Percentiles rank a stretch among this genome's conserved stretches.
Evolutionary conservation across 2,797 vertebrate genomes (phyloP).

Genomic region (Smutsia gigantea): DNA sequence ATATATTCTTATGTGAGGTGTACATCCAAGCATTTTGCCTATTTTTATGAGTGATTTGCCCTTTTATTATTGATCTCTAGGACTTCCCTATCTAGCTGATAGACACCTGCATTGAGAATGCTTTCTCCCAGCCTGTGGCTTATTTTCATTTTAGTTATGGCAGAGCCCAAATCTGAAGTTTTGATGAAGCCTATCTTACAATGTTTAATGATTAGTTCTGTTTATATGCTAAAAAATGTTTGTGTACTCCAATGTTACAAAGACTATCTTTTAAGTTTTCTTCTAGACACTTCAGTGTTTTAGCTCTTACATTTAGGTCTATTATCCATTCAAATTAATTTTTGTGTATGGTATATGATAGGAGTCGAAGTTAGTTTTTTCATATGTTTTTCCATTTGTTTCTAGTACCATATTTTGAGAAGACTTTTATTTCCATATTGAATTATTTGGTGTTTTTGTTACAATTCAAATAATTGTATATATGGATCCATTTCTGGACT

Average conservation of each 20-base stretch:
- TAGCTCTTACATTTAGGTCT: neutral
- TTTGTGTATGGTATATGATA: neutral
- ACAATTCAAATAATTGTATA: neutral
- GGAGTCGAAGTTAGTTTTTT: neutral
- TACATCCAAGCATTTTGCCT: neutral
- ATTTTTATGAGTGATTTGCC: neutral
- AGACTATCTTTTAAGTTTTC: neutral
- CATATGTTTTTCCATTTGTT: neutral
- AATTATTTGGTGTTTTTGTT: constrained; percentile 1
- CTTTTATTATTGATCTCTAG: constrained; percentile 1
- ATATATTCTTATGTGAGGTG: neutral
- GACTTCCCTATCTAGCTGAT: neutral
- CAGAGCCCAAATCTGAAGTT: neutral
- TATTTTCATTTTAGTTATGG: constrained; percentile 29
- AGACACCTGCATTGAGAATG: neutral
- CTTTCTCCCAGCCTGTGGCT: neutral
- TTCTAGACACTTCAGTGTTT: neutral
- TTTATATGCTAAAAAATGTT: neutral
- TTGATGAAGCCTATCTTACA: neutral
- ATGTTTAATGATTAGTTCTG: neutral
- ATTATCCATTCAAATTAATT: neutral
- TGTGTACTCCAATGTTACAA: neutral
- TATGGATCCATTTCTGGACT: neutral
- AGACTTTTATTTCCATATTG: neutral
- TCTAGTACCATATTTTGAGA: neutral